Conservation (phyloP, 2,797 vertebrate species). For the Moxostoma hubbsi region DNA sequence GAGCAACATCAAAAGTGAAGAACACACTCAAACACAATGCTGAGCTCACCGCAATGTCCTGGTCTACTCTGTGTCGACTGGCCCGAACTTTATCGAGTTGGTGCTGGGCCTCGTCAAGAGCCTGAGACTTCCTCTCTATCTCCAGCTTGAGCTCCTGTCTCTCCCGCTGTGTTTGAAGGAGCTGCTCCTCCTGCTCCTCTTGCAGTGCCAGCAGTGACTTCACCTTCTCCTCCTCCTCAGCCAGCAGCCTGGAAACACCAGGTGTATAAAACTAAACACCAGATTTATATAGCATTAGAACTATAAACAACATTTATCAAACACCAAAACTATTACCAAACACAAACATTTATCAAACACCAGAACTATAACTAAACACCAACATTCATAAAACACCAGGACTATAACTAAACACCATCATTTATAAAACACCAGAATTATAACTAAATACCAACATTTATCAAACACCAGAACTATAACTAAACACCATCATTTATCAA, state of each 20-base stretch:
- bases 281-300: no score
- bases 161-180: slow-evolving; percentile 80
- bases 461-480: no score
- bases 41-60: slow-evolving; percentile 80
- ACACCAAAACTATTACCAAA: no score
- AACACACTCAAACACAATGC: background rate
- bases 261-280: no score
- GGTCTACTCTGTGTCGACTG: slow-evolving; percentile 81
- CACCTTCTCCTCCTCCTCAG: slow-evolving; percentile 85
- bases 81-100: slow-evolving; percentile 85
- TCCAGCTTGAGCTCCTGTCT: slow-evolving; percentile 84
- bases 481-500: no score
- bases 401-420: no score
- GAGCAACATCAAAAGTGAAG: background rate
- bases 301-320: no score
- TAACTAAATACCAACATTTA: no score
- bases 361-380: no score
- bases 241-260: slow-evolving; percentile 72
- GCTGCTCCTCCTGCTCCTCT: slow-evolving; percentile 85
- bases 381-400: no score
- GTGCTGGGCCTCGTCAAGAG: slow-evolving; percentile 80
- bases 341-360: no score
- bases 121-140: slow-evolving; percentile 82
- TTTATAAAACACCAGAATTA: no score
- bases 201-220: slow-evolving; percentile 81